phyloP scores from a whole-genome alignment of 92 coral and sea anemone genomes.

The Epizoanthus fatuus region DNA sequence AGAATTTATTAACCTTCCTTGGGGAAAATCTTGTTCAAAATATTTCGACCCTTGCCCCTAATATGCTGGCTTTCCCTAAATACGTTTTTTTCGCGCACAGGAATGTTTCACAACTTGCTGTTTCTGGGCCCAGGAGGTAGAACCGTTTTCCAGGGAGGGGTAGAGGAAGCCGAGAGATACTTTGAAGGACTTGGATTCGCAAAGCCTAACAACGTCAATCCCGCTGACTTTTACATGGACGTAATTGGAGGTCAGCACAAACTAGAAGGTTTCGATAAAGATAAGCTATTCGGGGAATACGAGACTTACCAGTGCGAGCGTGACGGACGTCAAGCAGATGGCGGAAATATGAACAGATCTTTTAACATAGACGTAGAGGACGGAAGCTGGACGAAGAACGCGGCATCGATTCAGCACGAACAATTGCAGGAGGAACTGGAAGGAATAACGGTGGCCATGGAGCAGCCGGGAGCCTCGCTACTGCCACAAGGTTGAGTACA shows the following conservation, averaged over 20 bases:
- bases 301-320: slow-evolving; percentile 25
- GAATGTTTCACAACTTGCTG: slow-evolving; percentile 81
- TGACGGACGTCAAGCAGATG: slow-evolving; percentile 6
- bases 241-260: slow-evolving; percentile 80
- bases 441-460: too few relatives aligned
- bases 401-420: too few relatives aligned
- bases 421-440: too few relatives aligned
- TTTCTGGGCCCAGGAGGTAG: slow-evolving; percentile 92
- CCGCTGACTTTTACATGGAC: slow-evolving; percentile 95
- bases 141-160: slow-evolving; percentile 89
- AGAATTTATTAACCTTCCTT: too few relatives aligned
- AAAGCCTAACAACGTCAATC: slow-evolving; percentile 83
- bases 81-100: too few relatives aligned
- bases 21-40: too few relatives aligned
- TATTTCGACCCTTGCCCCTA: too few relatives aligned
- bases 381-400: too few relatives aligned
- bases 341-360: background rate
- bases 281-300: slow-evolving; percentile 48
- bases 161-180: slow-evolving; percentile 73
- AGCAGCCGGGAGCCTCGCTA: too few relatives aligned
- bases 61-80: too few relatives aligned
- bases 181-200: slow-evolving; percentile 66
- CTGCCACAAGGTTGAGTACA: too few relatives aligned
- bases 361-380: too few relatives aligned
- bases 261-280: slow-evolving; percentile 19